Conservation (phyloP, 2,113 vertebrate genomes). For the Heliornis fulica region DNA sequence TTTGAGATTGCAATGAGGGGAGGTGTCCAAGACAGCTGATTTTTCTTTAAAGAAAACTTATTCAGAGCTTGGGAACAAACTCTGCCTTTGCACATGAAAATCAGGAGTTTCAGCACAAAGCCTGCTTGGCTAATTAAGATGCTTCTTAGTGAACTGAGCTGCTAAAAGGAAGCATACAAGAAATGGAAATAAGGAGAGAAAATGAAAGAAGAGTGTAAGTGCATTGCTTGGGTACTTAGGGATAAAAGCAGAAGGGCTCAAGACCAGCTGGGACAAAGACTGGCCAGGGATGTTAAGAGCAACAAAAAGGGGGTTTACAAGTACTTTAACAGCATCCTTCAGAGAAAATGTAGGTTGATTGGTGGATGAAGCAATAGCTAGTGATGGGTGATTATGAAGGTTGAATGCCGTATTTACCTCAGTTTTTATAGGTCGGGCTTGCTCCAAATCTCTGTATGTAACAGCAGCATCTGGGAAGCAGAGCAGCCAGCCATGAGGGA, state of each 20-base stretch:
- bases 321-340: neutral
- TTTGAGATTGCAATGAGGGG: neutral
- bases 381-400: neutral
- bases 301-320: neutral
- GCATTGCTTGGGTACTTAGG: neutral
- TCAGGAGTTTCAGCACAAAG: slow-evolving; percentile 49
- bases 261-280: slow-evolving; percentile 25
- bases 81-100: slow-evolving; percentile 26
- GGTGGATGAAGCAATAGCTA: neutral
- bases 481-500: neutral
- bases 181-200: slow-evolving; percentile 55
- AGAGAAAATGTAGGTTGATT: neutral
- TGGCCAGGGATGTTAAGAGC: neutral
- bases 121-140: slow-evolving; percentile 49
- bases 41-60: neutral
- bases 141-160: slow-evolving; percentile 1
- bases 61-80: slow-evolving; percentile 54
- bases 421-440: neutral
- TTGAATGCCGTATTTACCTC: neutral
- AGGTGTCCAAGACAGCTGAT: neutral
- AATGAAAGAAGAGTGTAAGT: slow-evolving; percentile 9
- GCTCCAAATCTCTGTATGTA: neutral
- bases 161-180: slow-evolving; percentile 41
- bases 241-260: neutral
- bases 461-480: neutral